A percentile compares a stretch with the other conserved stretches of the same genome.
phyloP scores from a whole-genome alignment of 2,888 invertebrate genomes.

The Limnephilus lunatus region DNA sequence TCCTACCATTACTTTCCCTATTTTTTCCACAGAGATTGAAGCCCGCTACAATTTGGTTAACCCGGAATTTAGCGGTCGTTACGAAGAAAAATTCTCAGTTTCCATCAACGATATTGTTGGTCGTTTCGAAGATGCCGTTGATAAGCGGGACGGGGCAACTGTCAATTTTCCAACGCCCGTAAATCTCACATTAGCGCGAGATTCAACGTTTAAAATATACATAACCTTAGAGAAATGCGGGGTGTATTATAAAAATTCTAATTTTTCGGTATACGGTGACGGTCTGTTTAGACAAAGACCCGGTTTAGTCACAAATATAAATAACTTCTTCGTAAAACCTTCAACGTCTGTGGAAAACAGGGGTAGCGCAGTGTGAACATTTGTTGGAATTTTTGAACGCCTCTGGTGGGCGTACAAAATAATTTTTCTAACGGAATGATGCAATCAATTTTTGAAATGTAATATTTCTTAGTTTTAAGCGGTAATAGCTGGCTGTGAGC shows the following conservation, averaged over 20 bases:
- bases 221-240: constrained; percentile 37
- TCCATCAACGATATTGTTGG: constrained; percentile 8
- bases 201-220: background rate
- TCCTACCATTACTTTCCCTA: background rate
- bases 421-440: background rate
- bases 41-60: constrained; percentile 46
- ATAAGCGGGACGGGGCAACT: constrained; percentile 6
- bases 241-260: constrained; percentile 46
- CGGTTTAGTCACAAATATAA: constrained; percentile 42
- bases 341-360: background rate
- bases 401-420: background rate
- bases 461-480: background rate
- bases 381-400: background rate
- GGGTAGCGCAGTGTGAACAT: background rate
- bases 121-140: constrained; percentile 31
- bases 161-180: constrained; percentile 22
- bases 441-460: background rate
- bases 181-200: background rate
- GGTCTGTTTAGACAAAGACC: constrained; percentile 21
- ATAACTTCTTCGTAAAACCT: constrained; percentile 35
- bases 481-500: background rate
- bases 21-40: constrained; percentile 49
- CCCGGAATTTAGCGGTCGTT: constrained; percentile 27
- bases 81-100: constrained; percentile 53
- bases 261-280: background rate